These are phyloP conservation scores for Ruditapes philippinarum DNA, from an alignment of 1,140 invertebrate genomes.

Conservation along the genomic window DNA sequence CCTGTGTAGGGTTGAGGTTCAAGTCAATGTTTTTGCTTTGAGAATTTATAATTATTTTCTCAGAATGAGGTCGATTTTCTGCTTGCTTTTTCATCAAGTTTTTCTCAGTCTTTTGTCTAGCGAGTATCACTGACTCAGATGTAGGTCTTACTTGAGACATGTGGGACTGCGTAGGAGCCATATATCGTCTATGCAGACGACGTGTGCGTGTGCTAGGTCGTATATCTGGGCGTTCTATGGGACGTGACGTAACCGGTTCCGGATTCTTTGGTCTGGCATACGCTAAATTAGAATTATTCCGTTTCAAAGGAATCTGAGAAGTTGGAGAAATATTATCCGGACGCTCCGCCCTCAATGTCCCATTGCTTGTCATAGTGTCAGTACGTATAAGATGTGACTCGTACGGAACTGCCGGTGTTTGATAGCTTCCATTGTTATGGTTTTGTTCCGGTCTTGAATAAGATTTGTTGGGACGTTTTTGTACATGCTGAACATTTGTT, in stretches of 20 bases:
- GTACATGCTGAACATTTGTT: neutral
- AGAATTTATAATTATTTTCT: constrained; percentile 63
- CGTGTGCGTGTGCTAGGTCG: constrained; percentile 34
- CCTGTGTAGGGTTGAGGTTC: constrained; percentile 48
- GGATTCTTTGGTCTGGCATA: constrained; percentile 48
- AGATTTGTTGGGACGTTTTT: neutral
- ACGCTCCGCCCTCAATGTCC: constrained; percentile 26
- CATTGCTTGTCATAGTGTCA: neutral
- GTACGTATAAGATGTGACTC: constrained; percentile 16
- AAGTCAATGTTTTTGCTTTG: constrained; percentile 52
- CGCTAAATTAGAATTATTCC: constrained; percentile 17
- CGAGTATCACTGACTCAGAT: constrained; percentile 64
- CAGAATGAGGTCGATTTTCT: constrained; percentile 59
- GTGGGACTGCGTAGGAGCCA: constrained; percentile 48
- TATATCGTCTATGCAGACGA: constrained; percentile 51
- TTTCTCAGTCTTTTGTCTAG: constrained; percentile 65
- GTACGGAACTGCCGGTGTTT: no score
- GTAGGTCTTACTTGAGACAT: constrained; percentile 49
- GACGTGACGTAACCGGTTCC: constrained; percentile 45
- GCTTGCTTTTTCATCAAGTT: constrained; percentile 58
- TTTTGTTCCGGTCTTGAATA: neutral
- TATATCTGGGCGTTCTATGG: constrained; percentile 47
- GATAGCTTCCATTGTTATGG: neutral
- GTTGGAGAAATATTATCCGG: neutral
- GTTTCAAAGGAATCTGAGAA: constrained; percentile 35